Percentiles rank a stretch among this genome's conserved stretches.
phyloP scores from a whole-genome alignment of 2,888 invertebrate species.

The Nomada flava region DNA sequence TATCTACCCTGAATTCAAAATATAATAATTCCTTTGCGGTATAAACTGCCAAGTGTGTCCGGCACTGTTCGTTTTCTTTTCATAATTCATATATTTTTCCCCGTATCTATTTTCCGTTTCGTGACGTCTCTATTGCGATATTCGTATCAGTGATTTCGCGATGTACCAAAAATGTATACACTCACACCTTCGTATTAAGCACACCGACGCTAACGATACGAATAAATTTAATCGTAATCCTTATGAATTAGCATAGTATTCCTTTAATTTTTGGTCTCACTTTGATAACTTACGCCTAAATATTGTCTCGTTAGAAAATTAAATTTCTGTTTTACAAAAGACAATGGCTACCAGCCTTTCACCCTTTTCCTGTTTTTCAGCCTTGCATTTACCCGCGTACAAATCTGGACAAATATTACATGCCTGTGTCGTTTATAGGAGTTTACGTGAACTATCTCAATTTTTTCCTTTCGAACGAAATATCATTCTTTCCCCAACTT shows the following conservation, averaged over 20 bases:
- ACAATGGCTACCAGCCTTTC: slow-evolving; percentile 28
- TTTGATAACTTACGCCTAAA: slow-evolving; percentile 81
- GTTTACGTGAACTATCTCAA: slow-evolving; percentile 39
- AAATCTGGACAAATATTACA: slow-evolving; percentile 31
- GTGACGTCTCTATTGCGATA: slow-evolving; percentile 28
- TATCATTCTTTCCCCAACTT: neutral
- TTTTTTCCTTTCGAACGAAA: slow-evolving; percentile 41
- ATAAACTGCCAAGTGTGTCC: slow-evolving; percentile 29
- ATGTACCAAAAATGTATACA: slow-evolving; percentile 61
- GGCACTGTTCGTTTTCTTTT: slow-evolving; percentile 30
- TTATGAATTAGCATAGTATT: slow-evolving; percentile 75
- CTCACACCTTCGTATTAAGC: slow-evolving; percentile 50
- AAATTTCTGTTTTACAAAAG: slow-evolving; percentile 61
- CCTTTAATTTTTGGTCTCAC: slow-evolving; percentile 82
- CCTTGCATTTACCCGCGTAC: slow-evolving; percentile 29
- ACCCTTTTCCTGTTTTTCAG: slow-evolving; percentile 17
- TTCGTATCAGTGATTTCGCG: slow-evolving; percentile 41
- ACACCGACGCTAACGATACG: slow-evolving; percentile 57
- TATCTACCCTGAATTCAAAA: slow-evolving; percentile 43
- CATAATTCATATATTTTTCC: slow-evolving; percentile 13
- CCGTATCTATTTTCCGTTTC: neutral
- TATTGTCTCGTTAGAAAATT: slow-evolving; percentile 81
- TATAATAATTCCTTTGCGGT: slow-evolving; percentile 36
- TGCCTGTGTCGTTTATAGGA: slow-evolving; percentile 36
- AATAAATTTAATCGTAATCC: slow-evolving; percentile 70